Evolutionary conservation across 2,888 invertebrate species (phyloP), one percentile per base, ranked within the genome.

Genomic region (Steinernema hermaphroditum): DNA sequence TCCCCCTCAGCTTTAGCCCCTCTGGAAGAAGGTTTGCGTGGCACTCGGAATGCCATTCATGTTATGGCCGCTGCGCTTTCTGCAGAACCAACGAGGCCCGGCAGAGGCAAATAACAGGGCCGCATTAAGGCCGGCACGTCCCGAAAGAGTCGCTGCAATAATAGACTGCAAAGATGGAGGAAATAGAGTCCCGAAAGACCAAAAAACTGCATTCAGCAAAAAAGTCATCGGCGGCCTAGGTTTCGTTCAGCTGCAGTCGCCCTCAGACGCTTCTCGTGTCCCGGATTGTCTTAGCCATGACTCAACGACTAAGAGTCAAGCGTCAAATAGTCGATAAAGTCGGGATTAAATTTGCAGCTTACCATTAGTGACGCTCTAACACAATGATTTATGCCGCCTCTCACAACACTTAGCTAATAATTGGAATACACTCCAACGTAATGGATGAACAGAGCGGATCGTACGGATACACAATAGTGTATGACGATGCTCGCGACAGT

Each of bases 201-300:
- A 6, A 46, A 46, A 19, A 46, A 46, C 9, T 12, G 46, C 6
- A 16, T 6, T 16, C n/a, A 12, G 46, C 46, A 46, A 46, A 46
- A 41, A 46, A 46, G 46, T 46, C 9, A 16, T 6, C 22, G 4
- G 46, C 46, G 46, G 22, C 46, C 4, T 6, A 46, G 46, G 9
- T 4, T 6, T 4, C n/a, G 46, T 2, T 46, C 46, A 19, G 46
- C n/a, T 6, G 16, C 46, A n/a, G 46, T 14, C 54, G 54, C 22
- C 9, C 27, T 54, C 54, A 54, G 43, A 49, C 14, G 49, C 14
- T 49, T 49, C 49, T n/a, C 49, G 49, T 49, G 49, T n/a, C 19
- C 19, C 19, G 49, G 9, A n/a, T 49, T 49, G 19, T 49, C 49
- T 49, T 19, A 19, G 19, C 6, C 12, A 27, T 54, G 54, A 54